Evolutionary conservation across 2,113 vertebrate species (phyloP).

Genomic region (Trogon melanurus): DNA sequence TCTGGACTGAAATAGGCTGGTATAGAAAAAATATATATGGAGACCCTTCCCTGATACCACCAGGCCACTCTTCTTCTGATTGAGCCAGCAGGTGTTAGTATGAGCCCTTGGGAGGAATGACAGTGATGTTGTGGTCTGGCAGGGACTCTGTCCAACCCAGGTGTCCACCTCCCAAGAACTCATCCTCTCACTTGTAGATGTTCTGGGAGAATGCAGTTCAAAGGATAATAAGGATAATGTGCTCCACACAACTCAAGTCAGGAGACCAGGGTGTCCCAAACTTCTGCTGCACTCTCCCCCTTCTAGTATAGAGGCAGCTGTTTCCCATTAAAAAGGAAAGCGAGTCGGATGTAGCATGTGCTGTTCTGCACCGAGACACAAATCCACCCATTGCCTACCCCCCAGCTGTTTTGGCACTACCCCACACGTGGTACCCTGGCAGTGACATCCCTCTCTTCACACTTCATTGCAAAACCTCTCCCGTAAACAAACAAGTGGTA

Average conservation of each 20-base stretch:
- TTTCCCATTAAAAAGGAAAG: neutral
- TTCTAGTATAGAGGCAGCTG: neutral
- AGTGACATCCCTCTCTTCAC: neutral
- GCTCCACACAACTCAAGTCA: neutral
- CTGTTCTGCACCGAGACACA: neutral
- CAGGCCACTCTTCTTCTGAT: neutral
- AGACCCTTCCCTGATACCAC: neutral
- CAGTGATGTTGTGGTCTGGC: accelerated
- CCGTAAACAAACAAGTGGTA: neutral
- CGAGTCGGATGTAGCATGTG: neutral
- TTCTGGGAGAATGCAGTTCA: neutral
- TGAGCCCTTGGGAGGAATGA: accelerated
- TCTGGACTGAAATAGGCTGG: neutral
- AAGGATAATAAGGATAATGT: neutral
- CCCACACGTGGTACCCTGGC: accelerated
- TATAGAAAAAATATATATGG: neutral
- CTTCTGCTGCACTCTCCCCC: neutral
- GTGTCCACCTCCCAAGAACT: neutral
- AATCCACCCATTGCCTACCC: neutral
- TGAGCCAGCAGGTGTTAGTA: neutral
- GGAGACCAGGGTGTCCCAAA: neutral
- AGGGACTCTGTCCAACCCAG: neutral
- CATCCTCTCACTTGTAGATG: neutral
- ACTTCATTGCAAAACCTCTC: neutral
- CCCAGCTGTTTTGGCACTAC: neutral